phyloP scores from a whole-genome alignment of 2,113 vertebrate species.

The Ibidorhyncha struthersii region DNA sequence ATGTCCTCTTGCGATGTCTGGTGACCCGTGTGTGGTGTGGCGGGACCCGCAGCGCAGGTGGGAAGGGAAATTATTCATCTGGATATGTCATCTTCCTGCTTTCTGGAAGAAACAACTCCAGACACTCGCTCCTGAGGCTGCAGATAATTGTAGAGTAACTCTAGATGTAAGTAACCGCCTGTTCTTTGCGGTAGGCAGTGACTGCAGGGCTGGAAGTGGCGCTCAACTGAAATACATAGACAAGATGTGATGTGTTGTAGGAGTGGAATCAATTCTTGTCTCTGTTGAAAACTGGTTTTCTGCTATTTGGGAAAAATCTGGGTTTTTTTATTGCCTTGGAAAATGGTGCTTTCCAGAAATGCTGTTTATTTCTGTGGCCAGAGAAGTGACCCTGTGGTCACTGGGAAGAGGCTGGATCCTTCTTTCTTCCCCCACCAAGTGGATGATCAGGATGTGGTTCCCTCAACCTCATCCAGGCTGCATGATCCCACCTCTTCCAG shows the following conservation, averaged over 20 bases:
- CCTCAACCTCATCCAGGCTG: not conserved
- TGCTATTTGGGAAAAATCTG: not conserved
- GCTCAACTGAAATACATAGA: fast-evolving
- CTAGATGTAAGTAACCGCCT: not conserved
- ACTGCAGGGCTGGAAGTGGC: fast-evolving
- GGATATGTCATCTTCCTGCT: fast-evolving
- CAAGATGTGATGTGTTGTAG: fast-evolving
- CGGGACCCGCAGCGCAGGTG: not conserved
- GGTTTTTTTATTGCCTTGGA: not conserved
- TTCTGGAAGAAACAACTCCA: not conserved
- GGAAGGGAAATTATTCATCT: not conserved
- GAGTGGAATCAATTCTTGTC: not conserved
- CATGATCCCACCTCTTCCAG: not conserved
- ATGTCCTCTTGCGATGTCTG: fast-evolving
- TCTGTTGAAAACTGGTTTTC: not conserved
- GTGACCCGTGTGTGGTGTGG: not conserved
- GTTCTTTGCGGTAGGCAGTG: not conserved
- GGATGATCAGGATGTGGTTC: not conserved
- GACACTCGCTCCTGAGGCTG: not conserved
- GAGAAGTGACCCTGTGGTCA: fast-evolving
- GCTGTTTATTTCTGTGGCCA: not conserved
- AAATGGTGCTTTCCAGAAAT: too few species aligned
- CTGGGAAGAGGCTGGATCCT: not conserved
- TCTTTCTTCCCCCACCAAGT: too few species aligned
- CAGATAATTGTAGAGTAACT: fast-evolving